Evolutionary conservation across 2,113 vertebrate genomes (phyloP).

Genomic region (Paratilapia polleni): DNA sequence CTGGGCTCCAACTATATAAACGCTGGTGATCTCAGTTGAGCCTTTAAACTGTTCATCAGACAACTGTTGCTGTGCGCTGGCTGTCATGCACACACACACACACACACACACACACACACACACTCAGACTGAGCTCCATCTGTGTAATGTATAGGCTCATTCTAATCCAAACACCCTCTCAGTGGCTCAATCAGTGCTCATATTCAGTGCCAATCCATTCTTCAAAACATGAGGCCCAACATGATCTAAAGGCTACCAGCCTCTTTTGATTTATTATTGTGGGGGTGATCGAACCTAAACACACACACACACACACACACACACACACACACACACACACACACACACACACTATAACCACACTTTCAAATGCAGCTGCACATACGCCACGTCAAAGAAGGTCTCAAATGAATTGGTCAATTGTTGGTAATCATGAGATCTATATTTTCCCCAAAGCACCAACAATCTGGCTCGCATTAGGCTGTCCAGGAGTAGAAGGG

Average conservation of each 20-base stretch:
- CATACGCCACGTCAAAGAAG: constrained; percentile 57
- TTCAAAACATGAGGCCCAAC: constrained; percentile 56
- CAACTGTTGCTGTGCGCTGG: constrained; percentile 23
- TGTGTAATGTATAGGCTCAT: constrained; percentile 58
- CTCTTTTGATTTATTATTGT: constrained; percentile 69
- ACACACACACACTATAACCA: constrained; percentile 34
- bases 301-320: constrained; percentile 16
- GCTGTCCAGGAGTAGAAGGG: constrained; percentile 45
- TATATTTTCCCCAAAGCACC: constrained; percentile 64
- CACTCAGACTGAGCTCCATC: constrained; percentile 40
- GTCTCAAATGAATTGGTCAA: constrained; percentile 76
- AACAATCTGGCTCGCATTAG: constrained; percentile 75
- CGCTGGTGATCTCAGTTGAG: constrained; percentile 19
- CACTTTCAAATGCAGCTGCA: constrained; percentile 63
- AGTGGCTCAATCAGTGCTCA: constrained; percentile 60
- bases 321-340: constrained; percentile 20
- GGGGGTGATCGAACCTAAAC: constrained; percentile 30
- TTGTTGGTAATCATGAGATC: constrained; percentile 77
- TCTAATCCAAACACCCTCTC: constrained; percentile 68
- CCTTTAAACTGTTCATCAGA: constrained; percentile 37
- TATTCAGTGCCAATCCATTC: constrained; percentile 57
- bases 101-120: background rate
- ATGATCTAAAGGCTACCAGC: constrained; percentile 60
- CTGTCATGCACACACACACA: background rate
- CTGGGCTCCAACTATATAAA: constrained; percentile 27